phyloP scores from a whole-genome alignment of 2,113 vertebrate species.

The Tachuris rubrigastra region DNA sequence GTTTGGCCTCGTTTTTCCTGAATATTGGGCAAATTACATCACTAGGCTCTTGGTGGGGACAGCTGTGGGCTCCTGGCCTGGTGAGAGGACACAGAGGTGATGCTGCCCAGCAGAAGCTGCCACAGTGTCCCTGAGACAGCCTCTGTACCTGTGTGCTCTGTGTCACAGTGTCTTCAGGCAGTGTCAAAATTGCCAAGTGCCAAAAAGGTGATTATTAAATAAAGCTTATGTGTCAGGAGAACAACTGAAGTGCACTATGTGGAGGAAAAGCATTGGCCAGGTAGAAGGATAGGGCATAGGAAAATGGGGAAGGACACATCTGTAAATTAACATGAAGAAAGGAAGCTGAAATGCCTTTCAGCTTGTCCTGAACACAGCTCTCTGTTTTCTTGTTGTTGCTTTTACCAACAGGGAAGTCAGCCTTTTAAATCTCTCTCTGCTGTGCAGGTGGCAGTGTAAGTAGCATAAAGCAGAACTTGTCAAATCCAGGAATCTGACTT shows the following conservation, averaged over 20 bases:
- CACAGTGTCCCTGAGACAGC: background rate
- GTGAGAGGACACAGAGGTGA: background rate
- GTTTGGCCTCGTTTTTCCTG: background rate
- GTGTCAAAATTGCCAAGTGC: background rate
- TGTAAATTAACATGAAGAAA: background rate
- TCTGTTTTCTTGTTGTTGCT: constrained; percentile 31
- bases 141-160: background rate
- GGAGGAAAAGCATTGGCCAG: background rate
- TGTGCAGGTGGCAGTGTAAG: constrained; percentile 64
- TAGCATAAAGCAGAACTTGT: constrained; percentile 71
- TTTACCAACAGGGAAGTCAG: constrained; percentile 9
- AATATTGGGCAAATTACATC: background rate
- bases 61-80: background rate
- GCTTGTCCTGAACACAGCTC: background rate
- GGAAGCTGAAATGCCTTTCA: background rate
- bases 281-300: background rate
- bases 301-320: background rate
- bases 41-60: background rate
- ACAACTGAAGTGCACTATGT: background rate
- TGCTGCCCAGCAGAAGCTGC: background rate
- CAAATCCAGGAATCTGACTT: constrained; percentile 47
- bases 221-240: background rate
- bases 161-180: background rate
- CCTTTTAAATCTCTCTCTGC: constrained; percentile 28
- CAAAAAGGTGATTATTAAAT: background rate